A percentile compares a stretch with the other conserved stretches of the same genome.
These are phyloP conservation scores for Perizoma affinitatum DNA, from an alignment of 2,888 invertebrate species.

Conservation along the genomic window DNA sequence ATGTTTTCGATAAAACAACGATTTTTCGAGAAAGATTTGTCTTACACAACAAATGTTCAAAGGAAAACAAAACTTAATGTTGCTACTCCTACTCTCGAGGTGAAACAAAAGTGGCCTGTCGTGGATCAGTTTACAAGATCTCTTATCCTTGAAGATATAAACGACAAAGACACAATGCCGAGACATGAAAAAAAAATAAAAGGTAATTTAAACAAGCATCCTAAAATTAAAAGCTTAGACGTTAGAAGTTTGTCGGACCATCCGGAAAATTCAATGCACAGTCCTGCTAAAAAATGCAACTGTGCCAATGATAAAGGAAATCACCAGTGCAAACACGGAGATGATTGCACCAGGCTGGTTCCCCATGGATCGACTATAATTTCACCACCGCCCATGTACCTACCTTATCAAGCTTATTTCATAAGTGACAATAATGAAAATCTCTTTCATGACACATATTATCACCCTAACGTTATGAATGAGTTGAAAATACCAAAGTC, in stretches of 20 bases:
- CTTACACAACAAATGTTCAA: conserved; percentile 41
- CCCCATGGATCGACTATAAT: conserved; percentile 13
- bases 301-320: conserved; percentile 25
- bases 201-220: conserved; percentile 4
- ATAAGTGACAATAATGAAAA: conserved; percentile 34
- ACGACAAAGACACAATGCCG: conserved; percentile 7
- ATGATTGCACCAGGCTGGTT: conserved; percentile 20
- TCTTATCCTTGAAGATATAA: conserved; percentile 19
- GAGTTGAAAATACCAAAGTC: conserved; percentile 46
- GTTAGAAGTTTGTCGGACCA: conserved; percentile 58
- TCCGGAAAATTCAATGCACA: conserved; percentile 14
- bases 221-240: conserved; percentile 54
- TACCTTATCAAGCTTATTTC: conserved; percentile 52
- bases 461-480: conserved; percentile 46
- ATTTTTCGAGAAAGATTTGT: conserved; percentile 53
- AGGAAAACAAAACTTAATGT: conserved; percentile 45
- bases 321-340: conserved; percentile 25
- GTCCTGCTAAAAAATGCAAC: conserved; percentile 28
- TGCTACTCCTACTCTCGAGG: conserved; percentile 56
- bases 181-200: conserved; percentile 23
- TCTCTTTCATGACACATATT: conserved; percentile 39
- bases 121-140: conserved; percentile 45
- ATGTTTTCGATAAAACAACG: conserved; percentile 64
- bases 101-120: conserved; percentile 64
- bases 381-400: conserved; percentile 43